These are phyloP conservation scores for Nesospiza acunhae DNA, from an alignment of 2,113 vertebrate species.

Conservation along the genomic window DNA sequence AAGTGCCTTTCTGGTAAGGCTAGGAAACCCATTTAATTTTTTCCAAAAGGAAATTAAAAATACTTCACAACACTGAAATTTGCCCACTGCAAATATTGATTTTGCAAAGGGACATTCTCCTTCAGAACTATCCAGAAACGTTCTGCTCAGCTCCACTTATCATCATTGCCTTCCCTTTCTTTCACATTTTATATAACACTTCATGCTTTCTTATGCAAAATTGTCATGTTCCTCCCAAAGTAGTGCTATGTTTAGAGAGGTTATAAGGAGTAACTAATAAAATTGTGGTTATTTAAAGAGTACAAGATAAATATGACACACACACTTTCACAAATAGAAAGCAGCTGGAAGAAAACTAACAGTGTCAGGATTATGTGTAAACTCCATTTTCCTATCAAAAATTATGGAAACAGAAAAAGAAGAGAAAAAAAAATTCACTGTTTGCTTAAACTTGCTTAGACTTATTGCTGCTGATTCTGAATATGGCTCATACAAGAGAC, in stretches of 20 bases:
- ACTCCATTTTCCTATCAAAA: constrained; percentile 28
- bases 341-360: constrained; percentile 40
- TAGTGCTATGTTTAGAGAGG: background rate
- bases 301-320: constrained; percentile 31
- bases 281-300: constrained; percentile 40
- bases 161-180: background rate
- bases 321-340: background rate
- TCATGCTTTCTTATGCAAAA: background rate
- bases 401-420: constrained; percentile 11
- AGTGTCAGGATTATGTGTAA: constrained; percentile 1
- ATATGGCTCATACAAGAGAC: background rate
- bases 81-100: background rate
- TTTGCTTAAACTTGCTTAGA: constrained; percentile 1
- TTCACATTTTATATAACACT: background rate
- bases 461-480: constrained; percentile 13
- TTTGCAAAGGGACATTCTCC: background rate
- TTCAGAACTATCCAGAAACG: background rate
- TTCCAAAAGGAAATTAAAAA: constrained; percentile 32
- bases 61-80: background rate
- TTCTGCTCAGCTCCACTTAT: background rate
- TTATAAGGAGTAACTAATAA: constrained; percentile 20
- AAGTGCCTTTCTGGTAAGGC: background rate
- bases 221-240: constrained; percentile 6
- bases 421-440: background rate
- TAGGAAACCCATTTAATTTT: constrained; percentile 1